Evolutionary conservation across 2,113 vertebrate species (phyloP), one percentile per base, ranked within the genome.

Genomic region (Misgurnus anguillicaudatus): DNA sequence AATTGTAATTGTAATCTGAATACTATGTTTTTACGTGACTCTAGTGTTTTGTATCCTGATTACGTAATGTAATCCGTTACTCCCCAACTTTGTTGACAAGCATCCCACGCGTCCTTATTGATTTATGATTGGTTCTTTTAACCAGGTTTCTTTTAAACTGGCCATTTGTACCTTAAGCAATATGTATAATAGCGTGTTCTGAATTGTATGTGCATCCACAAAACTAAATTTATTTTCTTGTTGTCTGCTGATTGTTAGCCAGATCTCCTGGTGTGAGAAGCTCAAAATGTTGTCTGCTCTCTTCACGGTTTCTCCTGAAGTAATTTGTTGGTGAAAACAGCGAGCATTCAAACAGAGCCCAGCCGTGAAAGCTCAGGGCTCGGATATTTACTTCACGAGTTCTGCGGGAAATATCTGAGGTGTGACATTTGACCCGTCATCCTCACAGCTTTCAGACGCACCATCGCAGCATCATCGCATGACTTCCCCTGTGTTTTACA

Each of bases 391-490:
- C 68, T 62, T 42, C 51, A 70, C 58, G 39, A 64, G 72, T 41
- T 74, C 69, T 47, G 31, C 38, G 14, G 63, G 53, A 53, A 51
- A 48, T 21, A 14, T 8, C 45, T 31, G 6, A 41, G 36, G 75
- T 75, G 64, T 67, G 70, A 77, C 61, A n/a, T 62, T 42, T 70
- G 13, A 57, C 62, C 62, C 69, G 71, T 41, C 71, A 74, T 61
- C 21, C 41, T 62, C 53, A 0, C 31, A 64, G 57, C 57, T 47
- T 14, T 74, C 57, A 75, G 45, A 75, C 72, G 62, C 41, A 75
- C 57, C 41, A 57, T 42, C 60, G 21, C 77, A 64, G 45, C 65
- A 63, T 36, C 45, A 64, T 6, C 47, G 57, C 55, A 60, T 5
- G 8, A 13, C 66, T 58, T 57, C 21, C 58, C 45, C 36, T 57